phyloP scores from a whole-genome alignment of 2,113 vertebrate genomes.

The Myrmecophaga tridactyla region DNA sequence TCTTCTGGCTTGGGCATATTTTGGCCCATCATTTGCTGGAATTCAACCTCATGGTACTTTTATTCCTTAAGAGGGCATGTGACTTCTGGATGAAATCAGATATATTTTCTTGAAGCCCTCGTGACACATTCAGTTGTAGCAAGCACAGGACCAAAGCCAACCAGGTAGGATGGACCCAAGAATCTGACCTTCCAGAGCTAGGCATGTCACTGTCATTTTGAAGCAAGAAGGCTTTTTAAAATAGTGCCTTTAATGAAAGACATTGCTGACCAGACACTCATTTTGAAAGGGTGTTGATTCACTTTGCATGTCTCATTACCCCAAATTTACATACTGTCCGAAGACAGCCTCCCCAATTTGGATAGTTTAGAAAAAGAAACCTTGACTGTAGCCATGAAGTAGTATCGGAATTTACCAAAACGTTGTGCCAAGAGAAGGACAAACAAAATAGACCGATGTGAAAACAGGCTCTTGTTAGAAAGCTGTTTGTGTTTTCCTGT shows the following conservation, averaged over 20 bases:
- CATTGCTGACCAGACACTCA: neutral
- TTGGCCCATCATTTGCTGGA: neutral
- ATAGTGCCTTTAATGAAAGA: neutral
- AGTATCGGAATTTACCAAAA: neutral
- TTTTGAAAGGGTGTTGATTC: neutral
- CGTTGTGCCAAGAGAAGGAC: neutral
- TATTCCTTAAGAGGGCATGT: neutral
- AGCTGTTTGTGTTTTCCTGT: neutral
- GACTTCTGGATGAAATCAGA: neutral
- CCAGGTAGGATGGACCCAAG: conserved; percentile 30
- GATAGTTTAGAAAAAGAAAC: neutral
- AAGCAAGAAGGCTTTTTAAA: neutral
- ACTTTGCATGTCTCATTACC: neutral
- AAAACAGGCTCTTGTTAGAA: neutral
- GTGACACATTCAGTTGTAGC: too few relatives aligned
- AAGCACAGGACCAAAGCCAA: neutral
- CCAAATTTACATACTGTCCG: neutral
- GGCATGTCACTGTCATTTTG: neutral
- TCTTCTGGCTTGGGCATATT: neutral
- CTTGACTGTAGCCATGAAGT: neutral
- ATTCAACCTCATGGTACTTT: neutral
- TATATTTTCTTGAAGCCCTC: neutral
- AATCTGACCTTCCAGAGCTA: neutral
- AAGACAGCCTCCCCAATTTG: neutral
- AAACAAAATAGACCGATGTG: rapidly evolving